phyloP scores from a whole-genome alignment of 1,140 invertebrate species.

The Neodiprion virginianus region DNA sequence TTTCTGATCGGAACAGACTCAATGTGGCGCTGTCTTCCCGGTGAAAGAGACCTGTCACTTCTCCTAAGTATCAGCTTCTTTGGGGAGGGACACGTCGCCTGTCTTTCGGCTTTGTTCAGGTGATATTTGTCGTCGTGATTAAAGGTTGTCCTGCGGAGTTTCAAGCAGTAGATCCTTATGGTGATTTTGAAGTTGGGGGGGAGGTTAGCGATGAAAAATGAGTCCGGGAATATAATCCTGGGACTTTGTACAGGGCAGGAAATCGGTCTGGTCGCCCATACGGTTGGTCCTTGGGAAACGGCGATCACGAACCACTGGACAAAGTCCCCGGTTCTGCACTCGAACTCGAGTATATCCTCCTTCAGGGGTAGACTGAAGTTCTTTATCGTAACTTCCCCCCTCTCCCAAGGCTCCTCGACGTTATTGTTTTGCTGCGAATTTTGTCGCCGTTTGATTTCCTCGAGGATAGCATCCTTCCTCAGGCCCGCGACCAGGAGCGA shows the following conservation, averaged over 20 bases:
- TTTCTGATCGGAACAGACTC: slow-evolving; percentile 17
- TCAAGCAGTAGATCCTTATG: slow-evolving; percentile 42
- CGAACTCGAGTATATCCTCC: slow-evolving; percentile 9
- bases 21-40: slow-evolving; percentile 18
- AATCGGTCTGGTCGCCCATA: slow-evolving; percentile 46
- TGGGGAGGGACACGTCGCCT: slow-evolving; percentile 40
- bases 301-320: slow-evolving; percentile 46
- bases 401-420: slow-evolving; percentile 1
- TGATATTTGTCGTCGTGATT: slow-evolving; percentile 43
- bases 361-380: slow-evolving; percentile 38
- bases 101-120: slow-evolving; percentile 31
- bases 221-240: slow-evolving; percentile 37
- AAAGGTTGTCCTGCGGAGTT: slow-evolving; percentile 21
- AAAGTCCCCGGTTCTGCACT: slow-evolving; percentile 25
- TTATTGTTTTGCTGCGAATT: slow-evolving; percentile 21
- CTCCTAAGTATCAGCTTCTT: slow-evolving; percentile 37
- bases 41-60: slow-evolving; percentile 23
- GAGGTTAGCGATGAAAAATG: slow-evolving; percentile 41
- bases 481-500: slow-evolving; percentile 53
- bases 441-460: slow-evolving; percentile 38
- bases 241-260: slow-evolving; percentile 27
- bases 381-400: slow-evolving; percentile 30
- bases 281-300: slow-evolving; percentile 37
- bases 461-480: slow-evolving; percentile 35
- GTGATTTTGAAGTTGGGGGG: slow-evolving; percentile 45